Conservation (phyloP, 1,140 invertebrate species). For the Brachionus sp. region DNA sequence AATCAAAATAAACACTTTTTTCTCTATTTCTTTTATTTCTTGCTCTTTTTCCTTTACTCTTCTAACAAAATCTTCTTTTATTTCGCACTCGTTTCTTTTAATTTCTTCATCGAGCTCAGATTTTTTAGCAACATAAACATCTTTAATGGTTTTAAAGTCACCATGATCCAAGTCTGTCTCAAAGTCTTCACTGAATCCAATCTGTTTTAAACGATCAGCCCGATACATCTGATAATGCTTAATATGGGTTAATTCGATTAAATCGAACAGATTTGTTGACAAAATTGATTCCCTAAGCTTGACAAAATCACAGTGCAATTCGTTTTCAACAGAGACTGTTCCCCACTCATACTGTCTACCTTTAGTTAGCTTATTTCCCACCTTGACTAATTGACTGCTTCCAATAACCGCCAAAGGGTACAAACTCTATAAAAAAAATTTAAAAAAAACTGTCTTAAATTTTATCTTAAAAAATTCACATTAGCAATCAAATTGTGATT, state of each 20-base stretch:
- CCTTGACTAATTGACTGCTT: slow-evolving; percentile 92
- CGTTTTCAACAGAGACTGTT: slow-evolving; percentile 96
- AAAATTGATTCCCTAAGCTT: slow-evolving; percentile 97
- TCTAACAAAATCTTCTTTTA: slow-evolving; percentile 92
- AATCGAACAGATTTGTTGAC: slow-evolving; percentile 97
- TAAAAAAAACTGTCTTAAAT: slow-evolving; percentile 54
- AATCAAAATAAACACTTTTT: slow-evolving; percentile 64
- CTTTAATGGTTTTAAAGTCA: slow-evolving; percentile 68
- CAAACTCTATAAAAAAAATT: slow-evolving; percentile 80
- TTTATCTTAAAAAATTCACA: slow-evolving; percentile 47
- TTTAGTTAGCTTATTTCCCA: slow-evolving; percentile 85
- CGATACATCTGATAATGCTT: slow-evolving; percentile 94
- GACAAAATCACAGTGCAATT: slow-evolving; percentile 97
- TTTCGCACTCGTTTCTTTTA: slow-evolving; percentile 92
- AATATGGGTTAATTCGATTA: slow-evolving; percentile 92
- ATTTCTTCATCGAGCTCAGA: slow-evolving; percentile 73
- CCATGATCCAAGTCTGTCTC: slow-evolving; percentile 63
- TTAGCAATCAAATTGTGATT: slow-evolving; percentile 18
- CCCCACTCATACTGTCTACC: slow-evolving; percentile 99
- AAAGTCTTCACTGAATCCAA: slow-evolving; percentile 43
- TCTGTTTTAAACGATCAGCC: slow-evolving; percentile 72
- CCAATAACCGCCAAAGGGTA: slow-evolving; percentile 97
- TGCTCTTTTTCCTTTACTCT: slow-evolving; percentile 93
- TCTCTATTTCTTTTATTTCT: slow-evolving; percentile 91
- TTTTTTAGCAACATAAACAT: slow-evolving; percentile 88